These are phyloP conservation scores for Sternotherus odoratus DNA, from an alignment of 2,797 vertebrate genomes.

Conservation along the genomic window DNA sequence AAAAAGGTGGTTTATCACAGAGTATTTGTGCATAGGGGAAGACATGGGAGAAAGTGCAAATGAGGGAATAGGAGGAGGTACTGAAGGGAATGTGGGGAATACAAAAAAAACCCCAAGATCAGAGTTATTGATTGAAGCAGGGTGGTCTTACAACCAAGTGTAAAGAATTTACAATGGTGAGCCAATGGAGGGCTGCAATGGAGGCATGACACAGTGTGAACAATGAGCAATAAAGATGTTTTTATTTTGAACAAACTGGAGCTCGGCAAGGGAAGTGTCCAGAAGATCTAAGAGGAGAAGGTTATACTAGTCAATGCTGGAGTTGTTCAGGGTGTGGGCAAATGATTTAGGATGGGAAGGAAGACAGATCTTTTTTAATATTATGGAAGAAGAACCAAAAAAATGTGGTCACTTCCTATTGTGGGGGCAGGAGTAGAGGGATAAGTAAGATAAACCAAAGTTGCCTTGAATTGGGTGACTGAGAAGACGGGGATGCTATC, in stretches of 20 bases:
- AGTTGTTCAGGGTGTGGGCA: background rate
- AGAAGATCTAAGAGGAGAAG: background rate
- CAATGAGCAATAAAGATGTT: background rate
- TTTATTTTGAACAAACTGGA: background rate
- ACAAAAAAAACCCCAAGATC: background rate
- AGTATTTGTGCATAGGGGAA: background rate
- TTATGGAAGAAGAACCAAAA: background rate
- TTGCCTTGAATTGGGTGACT: background rate
- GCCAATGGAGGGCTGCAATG: background rate
- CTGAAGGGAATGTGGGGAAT: background rate
- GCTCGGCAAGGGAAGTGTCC: background rate
- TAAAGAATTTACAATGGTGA: background rate
- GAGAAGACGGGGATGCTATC: background rate
- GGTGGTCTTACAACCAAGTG: background rate
- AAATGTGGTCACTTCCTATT: background rate
- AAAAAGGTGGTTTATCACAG: background rate
- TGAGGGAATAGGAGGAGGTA: background rate
- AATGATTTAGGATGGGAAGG: background rate
- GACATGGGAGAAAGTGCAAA: background rate
- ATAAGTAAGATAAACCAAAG: background rate
- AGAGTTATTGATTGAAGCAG: background rate
- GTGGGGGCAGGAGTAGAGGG: background rate
- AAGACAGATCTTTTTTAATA: background rate
- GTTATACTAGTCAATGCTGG: background rate
- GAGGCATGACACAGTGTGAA: background rate